Base-by-base conservation (phyloP, 2,113 vertebrate genomes). In the Tychaedon coryphoeus region DNA sequence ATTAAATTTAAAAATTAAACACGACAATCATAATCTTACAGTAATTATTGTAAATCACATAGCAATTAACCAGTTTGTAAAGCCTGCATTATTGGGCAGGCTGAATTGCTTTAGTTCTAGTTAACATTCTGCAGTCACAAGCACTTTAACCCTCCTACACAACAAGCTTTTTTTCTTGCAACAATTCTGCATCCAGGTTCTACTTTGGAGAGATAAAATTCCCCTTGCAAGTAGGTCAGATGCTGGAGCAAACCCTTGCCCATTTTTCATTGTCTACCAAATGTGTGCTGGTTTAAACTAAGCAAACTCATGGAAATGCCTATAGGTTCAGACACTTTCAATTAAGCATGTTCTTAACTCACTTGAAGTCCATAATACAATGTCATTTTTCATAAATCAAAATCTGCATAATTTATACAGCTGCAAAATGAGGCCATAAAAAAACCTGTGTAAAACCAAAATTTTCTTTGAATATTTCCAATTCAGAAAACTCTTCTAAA, bases 1-100 rank as follows among this genome's bases (percentile, higher is more conserved):
- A 70, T 45, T 77, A 71, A 92, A 69, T 85, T 79, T 57, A 57
- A 90, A 96, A 93, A 90, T 69, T 33, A 72, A 95, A 90, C 28
- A 47, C 2, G 11, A 48, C 36, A 82, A 74, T 91, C 57, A 89
- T 71, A 69, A 77, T 65, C 71, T 83, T 50, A 69, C 33, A 79
- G 36, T 58, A 77, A 91, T 93, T 91, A 85, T 87, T 36, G 79
- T 82, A 8, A 33, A 82, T 75, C 56, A 69, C 45, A 75, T 7
- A 87, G 72, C 76, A 94, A 80, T 92, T 78, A 96, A 73, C 62
- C 45, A 24, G 47, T 85, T 69, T 89, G 79, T 73, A 92, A 83
- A 94, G 75, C 38, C 58, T 92, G 42, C 56, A 62, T 51, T 67
- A 47, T 19, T 89, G 69, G 62, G 50, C 28, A 58, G 28, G 48